Evolutionary conservation across 2,888 invertebrate genomes (phyloP), one percentile per base, ranked within the genome.

Genomic region (Apamea crenata): DNA sequence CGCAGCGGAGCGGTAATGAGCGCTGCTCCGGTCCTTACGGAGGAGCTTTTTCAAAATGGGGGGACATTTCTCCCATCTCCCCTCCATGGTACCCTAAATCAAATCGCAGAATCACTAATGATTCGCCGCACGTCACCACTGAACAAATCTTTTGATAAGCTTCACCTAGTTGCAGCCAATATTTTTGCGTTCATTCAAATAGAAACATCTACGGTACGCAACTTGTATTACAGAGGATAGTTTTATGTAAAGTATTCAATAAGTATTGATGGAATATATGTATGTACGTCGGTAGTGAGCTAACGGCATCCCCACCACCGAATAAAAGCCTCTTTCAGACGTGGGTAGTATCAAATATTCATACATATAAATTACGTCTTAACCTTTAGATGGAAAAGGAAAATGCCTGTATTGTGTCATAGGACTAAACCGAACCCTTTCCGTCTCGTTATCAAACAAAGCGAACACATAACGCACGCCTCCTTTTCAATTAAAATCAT

Each of bases 81-180:
- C 18, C 14, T 7, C 67, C 25, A 70, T 25, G 25, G 66, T 50
- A 50, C 65, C 66, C 59, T 40, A 47, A 75, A 79, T 82, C 80
- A 80, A 67, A 85, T 71, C 47, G 74, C 44, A 74, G 61, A 74
- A 63, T 82, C 74, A 40, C 77, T 85, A 85, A 85, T 86, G 83
- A 78, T 53, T 80, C 80, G 63, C 61, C 69, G 32, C 67, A 53
- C 74, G 72, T 63, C n/a, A 56, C 78, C 29, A 53, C 29, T 32
- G 53, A 70, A 61, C 66, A 36, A 74, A 63, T 63, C 61, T 82
- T 77, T 74, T 74, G 70, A 50, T 74, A 40, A 69, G 61, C 65
- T 74, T 40, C 29, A 66, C 32, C 59, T 25, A 16, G 47, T 36
- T 29, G 18, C 18, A 56, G 53, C n/a, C 40, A 36, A 50, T 66